phyloP scores from a whole-genome alignment of 1,140 invertebrate genomes.

The Pomacea maculata region DNA sequence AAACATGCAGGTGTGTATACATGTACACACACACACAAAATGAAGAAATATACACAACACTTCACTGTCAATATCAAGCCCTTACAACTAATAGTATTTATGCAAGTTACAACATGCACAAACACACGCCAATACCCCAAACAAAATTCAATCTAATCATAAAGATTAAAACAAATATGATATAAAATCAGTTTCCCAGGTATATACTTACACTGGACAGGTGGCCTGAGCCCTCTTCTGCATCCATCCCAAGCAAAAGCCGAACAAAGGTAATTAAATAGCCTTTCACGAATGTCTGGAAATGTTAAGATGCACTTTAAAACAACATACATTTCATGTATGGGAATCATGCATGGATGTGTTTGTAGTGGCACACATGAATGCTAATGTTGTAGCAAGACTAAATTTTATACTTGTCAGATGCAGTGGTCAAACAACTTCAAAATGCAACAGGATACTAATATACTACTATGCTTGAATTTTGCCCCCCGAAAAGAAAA shows the following conservation, averaged over 20 bases:
- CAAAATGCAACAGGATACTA: neutral
- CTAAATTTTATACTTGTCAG: neutral
- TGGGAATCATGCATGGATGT: too few relatives aligned
- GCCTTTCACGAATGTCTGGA: constrained; percentile 60
- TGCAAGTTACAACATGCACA: too few relatives aligned
- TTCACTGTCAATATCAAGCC: neutral
- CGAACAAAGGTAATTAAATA: constrained; percentile 59
- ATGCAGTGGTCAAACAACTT: neutral
- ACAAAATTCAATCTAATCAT: too few relatives aligned
- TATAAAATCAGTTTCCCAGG: neutral
- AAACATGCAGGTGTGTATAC: constrained; percentile 1
- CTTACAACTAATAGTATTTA: too few relatives aligned
- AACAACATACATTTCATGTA: too few relatives aligned
- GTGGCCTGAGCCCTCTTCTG: constrained; percentile 57
- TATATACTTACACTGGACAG: constrained; percentile 57
- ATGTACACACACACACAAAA: neutral
- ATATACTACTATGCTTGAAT: neutral
- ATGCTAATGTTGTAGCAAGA: too few relatives aligned
- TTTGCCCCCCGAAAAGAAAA: too few relatives aligned
- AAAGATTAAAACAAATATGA: too few relatives aligned
- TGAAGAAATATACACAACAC: neutral
- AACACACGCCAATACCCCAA: too few relatives aligned
- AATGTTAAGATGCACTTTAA: constrained; percentile 5
- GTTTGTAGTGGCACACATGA: too few relatives aligned
- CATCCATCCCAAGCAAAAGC: constrained; percentile 57